A percentile compares a stretch with the other conserved stretches of the same genome.
Conservation (phyloP, 2,797 vertebrate genomes). For the Emydoidea blandingii region DNA sequence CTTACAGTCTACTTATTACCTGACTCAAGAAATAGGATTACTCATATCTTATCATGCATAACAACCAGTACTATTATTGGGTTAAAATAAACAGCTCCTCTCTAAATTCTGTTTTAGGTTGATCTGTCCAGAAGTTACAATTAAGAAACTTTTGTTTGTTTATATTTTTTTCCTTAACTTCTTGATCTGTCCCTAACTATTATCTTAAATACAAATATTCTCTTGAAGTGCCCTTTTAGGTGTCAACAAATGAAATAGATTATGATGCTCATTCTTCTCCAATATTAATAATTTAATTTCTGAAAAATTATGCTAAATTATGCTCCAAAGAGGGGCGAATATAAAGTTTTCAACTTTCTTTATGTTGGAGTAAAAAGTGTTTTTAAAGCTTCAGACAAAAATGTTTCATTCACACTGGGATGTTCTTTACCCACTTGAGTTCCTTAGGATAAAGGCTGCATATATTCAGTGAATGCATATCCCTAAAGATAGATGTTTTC, state of each 20-base stretch:
- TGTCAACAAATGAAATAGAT: conserved; percentile 9
- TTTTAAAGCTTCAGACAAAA: conserved; percentile 42
- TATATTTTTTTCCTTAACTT: neutral
- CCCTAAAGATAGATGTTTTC: conserved; percentile 23
- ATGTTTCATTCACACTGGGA: neutral
- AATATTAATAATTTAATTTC: conserved; percentile 4
- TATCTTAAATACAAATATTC: neutral
- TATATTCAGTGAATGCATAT: neutral
- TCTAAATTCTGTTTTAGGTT: neutral
- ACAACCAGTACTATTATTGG: neutral
- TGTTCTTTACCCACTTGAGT: conserved; percentile 32
- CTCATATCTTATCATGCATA: neutral
- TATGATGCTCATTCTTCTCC: conserved; percentile 13
- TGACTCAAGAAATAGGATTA: neutral
- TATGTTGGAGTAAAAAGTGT: conserved; percentile 42
- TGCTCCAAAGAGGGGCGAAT: conserved; percentile 25
- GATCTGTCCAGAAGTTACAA: neutral
- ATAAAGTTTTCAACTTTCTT: conserved; percentile 47
- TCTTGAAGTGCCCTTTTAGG: neutral
- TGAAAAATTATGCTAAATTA: conserved; percentile 29
- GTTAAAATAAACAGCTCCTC: neutral
- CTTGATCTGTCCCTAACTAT: neutral
- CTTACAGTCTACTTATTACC: neutral
- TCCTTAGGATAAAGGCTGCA: conserved; percentile 5
- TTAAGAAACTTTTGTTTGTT: neutral